Percentiles rank a stretch among this genome's conserved stretches.
Evolutionary conservation across 2,888 invertebrate species (phyloP).

Genomic region (Shargacucullia verbasci): DNA sequence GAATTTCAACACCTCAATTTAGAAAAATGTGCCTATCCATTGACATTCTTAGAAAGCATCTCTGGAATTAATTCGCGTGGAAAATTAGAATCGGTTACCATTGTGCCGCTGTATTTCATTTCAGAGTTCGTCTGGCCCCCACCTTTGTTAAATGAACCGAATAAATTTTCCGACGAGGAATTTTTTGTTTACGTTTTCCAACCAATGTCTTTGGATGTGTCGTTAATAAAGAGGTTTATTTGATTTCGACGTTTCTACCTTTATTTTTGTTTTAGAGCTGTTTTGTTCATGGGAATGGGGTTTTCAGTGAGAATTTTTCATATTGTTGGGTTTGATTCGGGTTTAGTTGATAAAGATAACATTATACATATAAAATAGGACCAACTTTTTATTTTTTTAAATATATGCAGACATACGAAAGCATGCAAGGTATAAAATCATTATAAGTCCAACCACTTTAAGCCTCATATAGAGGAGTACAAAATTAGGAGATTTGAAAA

Average conservation of each 20-base stretch:
- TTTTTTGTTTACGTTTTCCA: slow-evolving; percentile 64
- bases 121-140: slow-evolving; percentile 52
- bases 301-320: not conserved
- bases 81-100: slow-evolving; percentile 71
- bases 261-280: slow-evolving; percentile 9
- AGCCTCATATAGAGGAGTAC: too few relatives aligned
- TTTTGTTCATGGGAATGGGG: not conserved
- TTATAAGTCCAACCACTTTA: too few relatives aligned
- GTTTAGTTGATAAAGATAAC: too few relatives aligned
- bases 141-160: slow-evolving; percentile 73
- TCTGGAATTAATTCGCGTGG: slow-evolving; percentile 66
- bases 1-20: slow-evolving; percentile 4
- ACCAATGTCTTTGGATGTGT: slow-evolving; percentile 51
- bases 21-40: slow-evolving; percentile 23
- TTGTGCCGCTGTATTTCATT: slow-evolving; percentile 63
- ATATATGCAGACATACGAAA: too few relatives aligned
- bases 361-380: too few relatives aligned
- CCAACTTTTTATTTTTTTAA: too few relatives aligned
- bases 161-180: slow-evolving; percentile 60
- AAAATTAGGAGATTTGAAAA: too few relatives aligned
- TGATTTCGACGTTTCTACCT: slow-evolving; percentile 18
- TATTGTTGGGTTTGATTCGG: too few relatives aligned
- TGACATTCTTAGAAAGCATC: slow-evolving; percentile 37
- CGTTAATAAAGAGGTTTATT: slow-evolving; percentile 42
- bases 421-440: too few relatives aligned